Evolutionary conservation across 1,140 invertebrate species (phyloP).

Genomic region (Pissodes strobi): DNA sequence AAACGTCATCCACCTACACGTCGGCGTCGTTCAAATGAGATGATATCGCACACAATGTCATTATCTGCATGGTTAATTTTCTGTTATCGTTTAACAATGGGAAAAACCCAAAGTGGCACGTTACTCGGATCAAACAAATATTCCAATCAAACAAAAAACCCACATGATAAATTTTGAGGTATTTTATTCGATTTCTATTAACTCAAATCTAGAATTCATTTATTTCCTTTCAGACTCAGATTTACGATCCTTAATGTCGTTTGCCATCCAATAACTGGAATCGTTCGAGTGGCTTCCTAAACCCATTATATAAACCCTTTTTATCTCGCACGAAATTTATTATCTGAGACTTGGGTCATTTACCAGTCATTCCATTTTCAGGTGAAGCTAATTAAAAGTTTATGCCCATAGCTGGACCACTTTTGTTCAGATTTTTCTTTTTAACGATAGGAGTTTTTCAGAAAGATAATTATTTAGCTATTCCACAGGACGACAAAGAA

Average conservation of each 20-base stretch:
- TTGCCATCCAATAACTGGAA: conserved; percentile 20
- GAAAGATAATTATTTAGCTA: too few relatives aligned
- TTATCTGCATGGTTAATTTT: too few relatives aligned
- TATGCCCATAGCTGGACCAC: too few relatives aligned
- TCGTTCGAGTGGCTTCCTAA: conserved; percentile 26
- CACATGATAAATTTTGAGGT: conserved; percentile 13
- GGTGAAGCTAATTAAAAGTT: conserved; percentile 13
- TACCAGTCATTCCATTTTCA: neutral
- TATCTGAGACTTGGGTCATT: neutral
- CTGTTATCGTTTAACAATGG: too few relatives aligned
- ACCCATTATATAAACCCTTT: conserved; percentile 17
- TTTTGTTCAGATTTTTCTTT: too few relatives aligned
- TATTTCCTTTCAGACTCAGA: conserved; percentile 11
- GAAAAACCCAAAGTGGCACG: too few relatives aligned
- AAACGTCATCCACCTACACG: too few relatives aligned
- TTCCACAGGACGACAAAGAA: too few relatives aligned
- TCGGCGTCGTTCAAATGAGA: too few relatives aligned
- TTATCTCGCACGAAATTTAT: conserved; percentile 16
- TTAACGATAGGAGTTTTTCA: too few relatives aligned
- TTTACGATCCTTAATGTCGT: conserved; percentile 27
- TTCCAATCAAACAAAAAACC: neutral
- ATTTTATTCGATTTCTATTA: conserved; percentile 20
- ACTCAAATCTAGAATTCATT: conserved; percentile 23
- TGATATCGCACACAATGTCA: too few relatives aligned
- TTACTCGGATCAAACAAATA: neutral